phyloP scores from a whole-genome alignment of 2,113 vertebrate genomes.

The Spilogale gracilis region DNA sequence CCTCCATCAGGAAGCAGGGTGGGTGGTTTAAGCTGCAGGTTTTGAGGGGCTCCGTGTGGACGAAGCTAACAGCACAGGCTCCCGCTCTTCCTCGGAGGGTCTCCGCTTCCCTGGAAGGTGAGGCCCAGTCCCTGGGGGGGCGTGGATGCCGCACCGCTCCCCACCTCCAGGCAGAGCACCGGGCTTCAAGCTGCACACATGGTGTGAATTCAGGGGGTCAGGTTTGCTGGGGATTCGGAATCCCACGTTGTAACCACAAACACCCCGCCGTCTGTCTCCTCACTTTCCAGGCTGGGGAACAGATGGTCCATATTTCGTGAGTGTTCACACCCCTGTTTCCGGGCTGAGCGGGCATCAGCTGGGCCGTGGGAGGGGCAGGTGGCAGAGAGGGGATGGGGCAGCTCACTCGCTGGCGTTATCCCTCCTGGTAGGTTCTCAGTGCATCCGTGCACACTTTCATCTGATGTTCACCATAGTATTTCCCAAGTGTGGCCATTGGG shows the following conservation, averaged over 20 bases:
- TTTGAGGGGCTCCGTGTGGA: rapidly evolving
- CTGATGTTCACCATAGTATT: rapidly evolving
- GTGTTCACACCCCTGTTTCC: not conserved
- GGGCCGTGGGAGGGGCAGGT: rapidly evolving
- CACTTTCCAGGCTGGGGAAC: not conserved
- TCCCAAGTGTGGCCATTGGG: not conserved
- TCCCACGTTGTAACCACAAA: not conserved
- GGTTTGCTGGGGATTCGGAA: not conserved
- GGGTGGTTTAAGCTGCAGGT: not conserved
- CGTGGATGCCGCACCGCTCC: rapidly evolving
- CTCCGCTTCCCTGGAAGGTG: no score
- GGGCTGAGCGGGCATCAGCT: not conserved
- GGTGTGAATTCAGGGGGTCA: not conserved
- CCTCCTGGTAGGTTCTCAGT: not conserved
- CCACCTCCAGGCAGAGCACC: rapidly evolving
- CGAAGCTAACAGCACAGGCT: not conserved
- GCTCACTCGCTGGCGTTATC: not conserved
- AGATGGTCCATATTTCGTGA: not conserved
- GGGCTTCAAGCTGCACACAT: no score
- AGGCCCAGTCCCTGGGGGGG: rapidly evolving
- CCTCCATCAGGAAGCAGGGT: not conserved
- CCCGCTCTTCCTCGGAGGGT: not conserved
- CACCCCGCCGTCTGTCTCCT: not conserved
- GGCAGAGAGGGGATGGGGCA: not conserved
- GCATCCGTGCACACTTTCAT: not conserved